Base-by-base conservation (phyloP, 2,113 vertebrate species). In the Regulus satrapa region DNA sequence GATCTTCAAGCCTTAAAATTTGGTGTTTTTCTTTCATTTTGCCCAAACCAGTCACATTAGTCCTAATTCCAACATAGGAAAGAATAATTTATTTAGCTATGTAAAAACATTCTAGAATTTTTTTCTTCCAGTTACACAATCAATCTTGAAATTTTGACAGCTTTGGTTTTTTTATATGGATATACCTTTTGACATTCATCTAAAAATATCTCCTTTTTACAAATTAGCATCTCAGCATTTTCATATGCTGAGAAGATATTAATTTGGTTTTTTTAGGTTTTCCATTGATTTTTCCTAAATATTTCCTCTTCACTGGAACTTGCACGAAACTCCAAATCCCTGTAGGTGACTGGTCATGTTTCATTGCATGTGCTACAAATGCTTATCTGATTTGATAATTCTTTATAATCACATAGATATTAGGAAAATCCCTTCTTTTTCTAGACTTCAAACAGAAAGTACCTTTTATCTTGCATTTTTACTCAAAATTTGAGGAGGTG, bases 351-450 rank as follows among this genome's bases (percentile, higher is more conserved):
- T 24, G 12, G 23, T 43, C 49, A 21, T 56, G n/a, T 75, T 41
- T 17, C 58, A 5, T n/a, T 49, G 38, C 7, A 49, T 0, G 0
- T 54, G 16, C 61, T 66, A 17, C 5, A 49, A 58, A 8, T 36
- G 17, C 10, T 71, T 17, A 9, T 41, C 18, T 88, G 28, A 49
- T 32, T 34, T 51, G 8, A 25, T 36, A 62, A 29, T n/a, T 41
- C 19, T 71, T 81, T 67, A 45, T 18, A 49, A 49, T 48, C 28
- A 45, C 10, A 49, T 46, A 67, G 4, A 25, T 26, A 16, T 45
- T 46, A 49, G 20, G 48, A 46, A 92, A 80, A 8, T 3, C 8
- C 3, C 5, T 48, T 62, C 38, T 76, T 86, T 54, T 26, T 12
- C 12, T 26, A 72, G 32, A 17, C 32, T 63, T 76, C 52, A 87